Evolutionary conservation across 2,113 vertebrate genomes (phyloP).

Genomic region (Neodon shergylaensis): DNA sequence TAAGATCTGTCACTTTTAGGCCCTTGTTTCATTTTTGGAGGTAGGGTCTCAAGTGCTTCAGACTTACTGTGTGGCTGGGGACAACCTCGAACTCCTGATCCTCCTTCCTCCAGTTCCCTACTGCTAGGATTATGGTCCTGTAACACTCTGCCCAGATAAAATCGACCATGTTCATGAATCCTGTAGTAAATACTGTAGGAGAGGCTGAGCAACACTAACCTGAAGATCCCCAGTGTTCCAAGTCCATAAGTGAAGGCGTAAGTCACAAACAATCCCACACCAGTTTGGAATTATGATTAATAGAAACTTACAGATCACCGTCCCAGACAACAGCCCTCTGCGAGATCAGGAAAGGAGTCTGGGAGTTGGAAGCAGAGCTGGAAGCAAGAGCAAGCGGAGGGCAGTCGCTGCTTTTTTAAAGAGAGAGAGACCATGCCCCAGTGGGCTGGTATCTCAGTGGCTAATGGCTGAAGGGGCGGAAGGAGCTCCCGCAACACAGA

Average conservation of each 20-base stretch:
- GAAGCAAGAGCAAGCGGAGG: too few species aligned
- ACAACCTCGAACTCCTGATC: background rate
- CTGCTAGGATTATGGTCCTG: background rate
- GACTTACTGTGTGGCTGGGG: background rate
- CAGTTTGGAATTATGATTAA: too few species aligned
- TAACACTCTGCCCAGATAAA: background rate
- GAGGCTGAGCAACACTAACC: background rate
- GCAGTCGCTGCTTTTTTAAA: too few species aligned
- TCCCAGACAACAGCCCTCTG: too few species aligned
- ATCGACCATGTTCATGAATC: background rate
- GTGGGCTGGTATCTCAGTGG: too few species aligned
- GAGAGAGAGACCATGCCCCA: too few species aligned
- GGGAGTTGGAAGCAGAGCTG: accelerated
- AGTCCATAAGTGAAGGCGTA: background rate
- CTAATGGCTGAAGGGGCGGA: too few species aligned
- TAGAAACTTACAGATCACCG: too few species aligned
- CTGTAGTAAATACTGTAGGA: background rate
- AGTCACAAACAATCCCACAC: too few species aligned
- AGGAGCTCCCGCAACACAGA: too few species aligned
- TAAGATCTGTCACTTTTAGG: background rate
- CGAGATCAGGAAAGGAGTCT: too few species aligned
- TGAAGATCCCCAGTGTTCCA: background rate
- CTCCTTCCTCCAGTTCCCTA: background rate
- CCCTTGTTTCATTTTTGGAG: background rate
- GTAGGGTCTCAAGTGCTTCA: background rate